Percentiles rank a stretch among this genome's conserved stretches.
phyloP scores from a whole-genome alignment of 2,888 invertebrate species.

The Neria commutata region DNA sequence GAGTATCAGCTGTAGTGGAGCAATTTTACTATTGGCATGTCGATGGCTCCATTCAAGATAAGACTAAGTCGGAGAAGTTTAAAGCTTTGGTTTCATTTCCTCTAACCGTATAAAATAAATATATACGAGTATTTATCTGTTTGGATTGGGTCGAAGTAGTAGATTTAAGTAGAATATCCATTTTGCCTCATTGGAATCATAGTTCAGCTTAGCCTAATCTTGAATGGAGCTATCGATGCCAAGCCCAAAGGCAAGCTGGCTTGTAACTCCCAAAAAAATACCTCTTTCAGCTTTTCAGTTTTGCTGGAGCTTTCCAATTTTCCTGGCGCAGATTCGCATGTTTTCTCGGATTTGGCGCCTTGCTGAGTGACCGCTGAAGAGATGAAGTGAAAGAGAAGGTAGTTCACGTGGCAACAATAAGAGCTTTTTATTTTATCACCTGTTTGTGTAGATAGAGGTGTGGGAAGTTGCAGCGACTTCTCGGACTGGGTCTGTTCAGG shows the following conservation, averaged over 20 bases:
- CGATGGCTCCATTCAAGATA: too few species aligned
- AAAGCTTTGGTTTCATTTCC: too few species aligned
- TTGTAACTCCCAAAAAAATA: conserved; percentile 10
- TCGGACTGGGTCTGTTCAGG: conserved; percentile 45
- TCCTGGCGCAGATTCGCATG: conserved; percentile 42
- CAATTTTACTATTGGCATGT: conserved; percentile 22
- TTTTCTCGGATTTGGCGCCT: conserved; percentile 44
- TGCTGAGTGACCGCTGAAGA: conserved; percentile 37
- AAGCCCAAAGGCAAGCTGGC: background rate
- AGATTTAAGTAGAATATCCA: too few species aligned
- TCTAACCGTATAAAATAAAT: too few species aligned
- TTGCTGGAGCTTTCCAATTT: conserved; percentile 42
- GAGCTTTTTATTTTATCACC: conserved; percentile 28
- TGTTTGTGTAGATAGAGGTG: conserved; percentile 42
- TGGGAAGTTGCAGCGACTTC: conserved; percentile 39
- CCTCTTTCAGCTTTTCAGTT: conserved; percentile 44
- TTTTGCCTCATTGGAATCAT: too few species aligned
- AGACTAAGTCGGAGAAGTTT: too few species aligned
- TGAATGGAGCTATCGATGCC: background rate
- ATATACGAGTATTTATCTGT: too few species aligned
- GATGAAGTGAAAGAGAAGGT: background rate
- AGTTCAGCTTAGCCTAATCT: too few species aligned
- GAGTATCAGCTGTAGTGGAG: too few species aligned
- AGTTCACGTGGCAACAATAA: background rate
- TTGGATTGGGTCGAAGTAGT: too few species aligned